Evolutionary conservation across 1,140 invertebrate genomes (phyloP).

Genomic region (Eueides isabella): DNA sequence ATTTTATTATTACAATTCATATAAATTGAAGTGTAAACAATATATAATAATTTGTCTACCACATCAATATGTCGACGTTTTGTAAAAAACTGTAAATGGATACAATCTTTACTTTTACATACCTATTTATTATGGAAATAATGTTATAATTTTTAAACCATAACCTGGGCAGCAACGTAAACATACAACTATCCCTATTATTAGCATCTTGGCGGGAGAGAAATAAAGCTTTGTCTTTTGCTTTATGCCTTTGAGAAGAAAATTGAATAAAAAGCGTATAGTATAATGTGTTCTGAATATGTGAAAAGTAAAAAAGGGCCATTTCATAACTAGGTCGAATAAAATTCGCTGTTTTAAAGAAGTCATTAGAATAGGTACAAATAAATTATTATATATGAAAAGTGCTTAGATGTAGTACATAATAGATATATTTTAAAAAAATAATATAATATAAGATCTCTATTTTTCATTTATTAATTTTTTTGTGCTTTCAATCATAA

Average conservation of each 20-base stretch:
- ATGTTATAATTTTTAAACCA: not conserved
- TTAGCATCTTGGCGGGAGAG: constrained; percentile 41
- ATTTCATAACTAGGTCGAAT: not conserved
- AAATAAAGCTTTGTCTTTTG: constrained; percentile 15
- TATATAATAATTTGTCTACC: not conserved
- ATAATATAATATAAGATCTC: too few relatives aligned
- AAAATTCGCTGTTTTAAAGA: not conserved
- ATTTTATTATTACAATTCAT: not conserved
- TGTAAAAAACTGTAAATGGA: not conserved
- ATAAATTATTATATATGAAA: not conserved
- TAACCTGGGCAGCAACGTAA: not conserved
- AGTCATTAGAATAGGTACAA: not conserved
- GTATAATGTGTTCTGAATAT: not conserved
- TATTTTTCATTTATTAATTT: too few relatives aligned
- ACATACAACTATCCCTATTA: constrained; percentile 33
- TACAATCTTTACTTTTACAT: not conserved
- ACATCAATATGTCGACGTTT: not conserved
- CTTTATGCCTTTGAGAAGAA: constrained; percentile 8
- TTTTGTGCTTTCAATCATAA: too few relatives aligned
- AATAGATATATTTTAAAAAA: not conserved
- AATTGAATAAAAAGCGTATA: not conserved
- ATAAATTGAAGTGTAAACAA: not conserved
- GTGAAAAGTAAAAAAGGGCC: not conserved
- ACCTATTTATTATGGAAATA: too few relatives aligned
- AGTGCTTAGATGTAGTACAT: not conserved